These are phyloP conservation scores for Sinosuthora webbiana DNA, from an alignment of 2,113 vertebrate species.

Conservation along the genomic window DNA sequence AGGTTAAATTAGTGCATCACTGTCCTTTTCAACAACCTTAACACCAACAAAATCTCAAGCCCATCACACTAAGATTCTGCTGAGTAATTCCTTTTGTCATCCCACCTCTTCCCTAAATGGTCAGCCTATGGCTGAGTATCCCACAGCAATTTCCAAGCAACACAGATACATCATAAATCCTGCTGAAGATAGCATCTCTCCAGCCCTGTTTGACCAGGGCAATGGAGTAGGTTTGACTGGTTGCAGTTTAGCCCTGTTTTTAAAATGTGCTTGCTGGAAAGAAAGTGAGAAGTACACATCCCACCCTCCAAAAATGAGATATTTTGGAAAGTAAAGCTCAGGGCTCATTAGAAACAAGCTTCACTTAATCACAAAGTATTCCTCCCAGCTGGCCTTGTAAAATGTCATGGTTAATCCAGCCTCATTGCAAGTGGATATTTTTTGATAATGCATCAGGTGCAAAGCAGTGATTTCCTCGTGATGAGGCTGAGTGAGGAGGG, in stretches of 20 bases:
- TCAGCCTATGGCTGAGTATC: neutral
- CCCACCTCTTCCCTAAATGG: rapidly evolving
- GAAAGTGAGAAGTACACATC: neutral
- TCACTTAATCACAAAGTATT: slow-evolving; percentile 9
- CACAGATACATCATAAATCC: neutral
- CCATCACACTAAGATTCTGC: neutral
- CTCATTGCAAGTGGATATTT: neutral
- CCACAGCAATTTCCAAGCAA: neutral
- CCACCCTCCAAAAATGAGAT: neutral
- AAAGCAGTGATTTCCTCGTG: slow-evolving; percentile 26
- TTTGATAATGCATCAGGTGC: slow-evolving; percentile 25
- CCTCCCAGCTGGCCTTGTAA: slow-evolving; percentile 27
- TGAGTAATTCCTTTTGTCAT: neutral
- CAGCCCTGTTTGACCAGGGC: neutral
- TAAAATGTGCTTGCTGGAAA: neutral
- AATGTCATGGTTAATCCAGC: slow-evolving; percentile 26
- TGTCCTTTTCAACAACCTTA: neutral
- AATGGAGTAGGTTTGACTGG: neutral
- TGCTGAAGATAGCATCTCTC: neutral
- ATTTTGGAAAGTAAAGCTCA: neutral
- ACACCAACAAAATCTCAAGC: neutral
- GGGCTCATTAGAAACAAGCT: neutral
- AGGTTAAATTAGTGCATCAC: neutral
- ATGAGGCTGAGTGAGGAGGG: neutral
- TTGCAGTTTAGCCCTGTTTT: neutral